A percentile compares a stretch with the other conserved stretches of the same genome.
Evolutionary conservation across 1,140 invertebrate species (phyloP).

Genomic region (Trichonephila clavata): DNA sequence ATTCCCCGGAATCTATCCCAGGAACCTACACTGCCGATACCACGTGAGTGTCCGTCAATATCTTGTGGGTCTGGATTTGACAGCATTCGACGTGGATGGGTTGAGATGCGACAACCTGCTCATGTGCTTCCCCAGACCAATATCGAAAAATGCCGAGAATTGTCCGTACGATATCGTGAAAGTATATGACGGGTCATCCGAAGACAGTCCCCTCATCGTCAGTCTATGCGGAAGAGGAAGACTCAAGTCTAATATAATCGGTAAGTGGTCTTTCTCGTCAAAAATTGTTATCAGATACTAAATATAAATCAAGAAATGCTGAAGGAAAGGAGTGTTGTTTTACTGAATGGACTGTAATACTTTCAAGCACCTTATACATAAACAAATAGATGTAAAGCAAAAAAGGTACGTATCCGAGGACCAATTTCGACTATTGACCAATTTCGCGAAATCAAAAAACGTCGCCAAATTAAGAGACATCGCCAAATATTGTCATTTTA

Average conservation of each 20-base stretch:
- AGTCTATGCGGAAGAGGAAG: constrained; percentile 96
- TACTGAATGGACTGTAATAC: too few species aligned
- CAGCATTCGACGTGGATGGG: constrained; percentile 92
- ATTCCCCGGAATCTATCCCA: constrained; percentile 94
- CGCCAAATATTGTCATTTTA: too few species aligned
- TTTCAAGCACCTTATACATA: too few species aligned
- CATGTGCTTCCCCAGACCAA: constrained; percentile 95
- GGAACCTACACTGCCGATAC: constrained; percentile 90
- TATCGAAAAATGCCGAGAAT: constrained; percentile 84
- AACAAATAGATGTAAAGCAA: too few species aligned
- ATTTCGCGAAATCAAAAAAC: too few species aligned
- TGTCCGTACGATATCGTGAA: constrained; percentile 94
- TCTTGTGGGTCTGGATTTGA: constrained; percentile 77
- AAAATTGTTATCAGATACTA: too few species aligned
- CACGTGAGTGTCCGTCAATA: constrained; percentile 77
- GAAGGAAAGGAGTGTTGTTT: too few species aligned
- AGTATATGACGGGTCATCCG: constrained; percentile 94
- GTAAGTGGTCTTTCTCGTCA: not conserved
- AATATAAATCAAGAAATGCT: too few species aligned
- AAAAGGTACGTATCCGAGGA: too few species aligned
- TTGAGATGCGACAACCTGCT: constrained; percentile 96
- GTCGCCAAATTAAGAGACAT: too few species aligned
- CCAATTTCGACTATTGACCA: too few species aligned
- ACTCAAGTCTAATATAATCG: constrained; percentile 96
- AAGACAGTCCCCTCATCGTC: constrained; percentile 91